Evolutionary conservation across 2,113 vertebrate genomes (phyloP), one percentile per base, ranked within the genome.

Genomic region (Puntigrus tetrazona): DNA sequence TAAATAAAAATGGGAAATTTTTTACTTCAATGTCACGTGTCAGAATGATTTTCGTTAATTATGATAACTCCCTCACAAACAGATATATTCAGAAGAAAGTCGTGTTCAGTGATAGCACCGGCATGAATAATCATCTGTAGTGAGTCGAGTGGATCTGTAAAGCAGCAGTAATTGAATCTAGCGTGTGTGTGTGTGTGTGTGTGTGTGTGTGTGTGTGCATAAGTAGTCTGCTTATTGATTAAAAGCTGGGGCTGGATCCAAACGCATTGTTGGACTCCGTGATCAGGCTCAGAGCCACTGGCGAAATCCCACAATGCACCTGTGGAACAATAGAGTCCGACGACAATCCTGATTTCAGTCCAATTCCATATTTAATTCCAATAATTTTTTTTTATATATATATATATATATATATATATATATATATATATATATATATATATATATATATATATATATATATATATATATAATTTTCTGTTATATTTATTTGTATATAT

Each of bases 281-380:
- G 38, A 73, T 25, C 41, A 27, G 41, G 27, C 43, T 20, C 43
- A 50, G 45, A 75, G 7, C 10, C 73, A 41, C 25, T 50, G 45
- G 6, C 4, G 16, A 75, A 25, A 50, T 75, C 45, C 73, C 43
- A 75, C 27, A 75, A 75, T 50, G 73, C 73, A 75, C 43, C 45
- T 75, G 73, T 52, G 72, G 14, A 75, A 50, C 41, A 47, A 75
- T 20, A 20, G 7, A 75, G 43, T 20, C 45, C 45, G 22, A 11
- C 3, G 43, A 38, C 43, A 22, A 50, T 34, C 20, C 43, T 75
- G 25, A 50, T 75, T 69, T 69, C 18, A 38, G 27, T 65, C 61
- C 63, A 31, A 34, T 16, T 31, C 14, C 31, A 63, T 63, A 63
- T 14, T 61, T 11, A 13, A 63, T 63, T 63, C 25, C 59, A 63